Evolutionary conservation across 2,797 vertebrate genomes (phyloP), one percentile per base, ranked within the genome.

Genomic region (Gephyroberyx darwinii): DNA sequence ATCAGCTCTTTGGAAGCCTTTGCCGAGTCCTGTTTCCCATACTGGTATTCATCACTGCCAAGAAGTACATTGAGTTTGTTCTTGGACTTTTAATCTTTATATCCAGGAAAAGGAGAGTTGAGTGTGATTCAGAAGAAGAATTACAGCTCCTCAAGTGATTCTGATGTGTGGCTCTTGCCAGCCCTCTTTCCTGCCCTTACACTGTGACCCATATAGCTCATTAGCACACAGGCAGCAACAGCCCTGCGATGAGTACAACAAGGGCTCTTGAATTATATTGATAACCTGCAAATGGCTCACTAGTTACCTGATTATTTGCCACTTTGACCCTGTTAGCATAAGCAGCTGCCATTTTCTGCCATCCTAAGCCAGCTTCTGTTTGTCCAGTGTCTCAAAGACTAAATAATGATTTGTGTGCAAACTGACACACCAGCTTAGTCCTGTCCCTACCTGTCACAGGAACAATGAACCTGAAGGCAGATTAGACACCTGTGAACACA

Each of bases 401-500:
- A 30, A 79, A 74, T 74, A 30, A 68, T 71, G 65, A 72, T 75
- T 61, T 66, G 75, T 71, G 58, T 68, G 55, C 33, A 50, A 26
- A 59, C 54, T 86, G 86, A 86, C 71, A 81, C 83, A 85, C 17
- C 2, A 68, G 74, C 61, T 86, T 50, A 55, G 56, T 37, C 55
- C 75, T 78, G 72, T 87, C 82, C 64, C 31, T 63, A n/a, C 70
- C 73, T 79, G 70, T 73, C 22, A 65, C 55, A 13, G 50, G 65
- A 56, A 48, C 60, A 81, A 64, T 64, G 53, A 37, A 50, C 39
- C 52, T 61, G 54, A 71, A 71, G 39, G 35, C 55, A 81, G 81
- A 89, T 90, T 76, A 86, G 69, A 30, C 85, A 84, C 84, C 87
- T 90, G 88, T 56, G 75, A 71, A 77, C 65, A 72, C 73, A 75